Evolutionary conservation across 1,140 invertebrate species (phyloP), one percentile per base, ranked within the genome.

Genomic region (Drosophila mauritiana): DNA sequence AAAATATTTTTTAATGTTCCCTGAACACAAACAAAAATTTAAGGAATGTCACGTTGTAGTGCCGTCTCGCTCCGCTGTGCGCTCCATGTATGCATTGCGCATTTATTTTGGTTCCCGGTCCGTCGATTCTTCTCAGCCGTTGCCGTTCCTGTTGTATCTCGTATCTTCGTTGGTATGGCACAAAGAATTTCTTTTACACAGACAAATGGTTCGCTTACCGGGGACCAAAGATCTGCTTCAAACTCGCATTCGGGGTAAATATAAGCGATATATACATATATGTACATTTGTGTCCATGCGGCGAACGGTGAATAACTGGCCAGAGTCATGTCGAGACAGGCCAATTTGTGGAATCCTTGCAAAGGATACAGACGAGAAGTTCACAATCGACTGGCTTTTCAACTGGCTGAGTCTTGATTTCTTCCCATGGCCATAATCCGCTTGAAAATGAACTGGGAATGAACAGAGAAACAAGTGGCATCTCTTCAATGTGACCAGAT

Each of bases 1-100:
- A 78, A 89, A 89, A 90, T 90, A 85, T 84, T 85, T 81, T 89
- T 89, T 89, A 90, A 89, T 89, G 85, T 89, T 89, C 89, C 89
- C 84, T 90, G 84, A 81, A 75, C 82, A 86, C 78, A 78, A 74
- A 75, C 75, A 89, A 90, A 79, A 84, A 89, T 89, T 89, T 90
- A 63, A 90, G 80, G 85, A 89, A 89, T 89, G 85, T 85, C 85
- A 90, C 85, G 85, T 90, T 89, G 77, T 68, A 78, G 68, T 69
- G 27, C 62, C 52, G 37, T 74, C 73, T 54, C 55, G 42, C 78
- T 81, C 74, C 59, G 37, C 37, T 72, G 45, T 54, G 63, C 63
- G 78, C 78, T 80, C 78, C 78, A 76, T 80, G 78, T 80, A 80
- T 80, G 78, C 81, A 80, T 74, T 85, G 77, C 78, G 81, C 78